Base-by-base conservation (phyloP, 2,888 invertebrate genomes). In the Norana najaformis region DNA sequence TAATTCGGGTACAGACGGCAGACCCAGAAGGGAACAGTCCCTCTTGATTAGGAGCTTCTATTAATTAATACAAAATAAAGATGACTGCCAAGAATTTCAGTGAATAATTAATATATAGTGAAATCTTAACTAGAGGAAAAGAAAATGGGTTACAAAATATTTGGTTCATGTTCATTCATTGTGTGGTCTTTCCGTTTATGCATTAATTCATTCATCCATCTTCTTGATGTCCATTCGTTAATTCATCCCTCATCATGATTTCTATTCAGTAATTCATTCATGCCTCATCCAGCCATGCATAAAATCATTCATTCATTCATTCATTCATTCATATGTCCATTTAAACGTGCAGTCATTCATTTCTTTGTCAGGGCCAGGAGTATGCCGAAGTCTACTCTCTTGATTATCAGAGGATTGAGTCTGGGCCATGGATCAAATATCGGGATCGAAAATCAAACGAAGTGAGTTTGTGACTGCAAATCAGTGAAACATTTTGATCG, bases 371-470 rank as follows among this genome's bases (percentile, higher is more conserved):
- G 95, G 98, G 98, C 41, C 97, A 96, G 93, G 98, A 98, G 95
- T 98, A 96, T 95, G 96, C 97, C 23, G 97, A 97, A 94, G 96
- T 96, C 53, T 98, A 97, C 95, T 96, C 97, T 92, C 94, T 98
- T n/a, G 91, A 92, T 53, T 92, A 92, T 90, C 92, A 92, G 88
- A 34, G 92, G 38, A 92, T 91, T 39, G 90, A 91, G 8, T 91
- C 83, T 14, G 92, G 91, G 8, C 23, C 34, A 8, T 92, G 92
- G 92, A 89, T 91, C 83, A 89, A 90, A 18, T 92, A 91, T 91
- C 88, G 47, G 18, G 92, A 91, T 90, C 37, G 91, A 23, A 35
- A 89, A 38, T 90, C 89, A 53, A 89, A 91, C n/a, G 91, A 92
- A 90, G 92, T 92, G 88, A 36, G 90, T n/a, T 34, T 69, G 69